These are phyloP conservation scores for Phengaris arion DNA, from an alignment of 2,888 invertebrate species.

Conservation along the genomic window DNA sequence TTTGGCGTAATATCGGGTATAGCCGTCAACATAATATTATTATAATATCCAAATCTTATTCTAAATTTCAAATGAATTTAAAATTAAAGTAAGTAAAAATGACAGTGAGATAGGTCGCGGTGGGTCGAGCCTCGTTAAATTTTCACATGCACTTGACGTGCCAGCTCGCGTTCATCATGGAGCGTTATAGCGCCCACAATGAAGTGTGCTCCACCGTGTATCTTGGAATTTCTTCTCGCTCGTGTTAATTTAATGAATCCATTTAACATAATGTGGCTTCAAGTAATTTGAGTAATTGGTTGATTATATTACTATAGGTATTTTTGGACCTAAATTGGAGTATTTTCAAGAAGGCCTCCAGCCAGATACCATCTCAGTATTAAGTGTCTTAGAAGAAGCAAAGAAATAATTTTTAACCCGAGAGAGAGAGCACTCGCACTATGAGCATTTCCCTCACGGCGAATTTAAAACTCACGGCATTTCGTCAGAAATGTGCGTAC, in stretches of 20 bases:
- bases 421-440: no score
- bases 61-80: background rate
- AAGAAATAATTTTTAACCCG: no score
- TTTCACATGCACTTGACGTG: constrained; percentile 78
- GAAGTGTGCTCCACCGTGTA: constrained; percentile 51
- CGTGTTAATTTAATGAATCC: constrained; percentile 26
- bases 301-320: background rate
- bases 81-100: constrained; percentile 39
- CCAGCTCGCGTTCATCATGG: constrained; percentile 78
- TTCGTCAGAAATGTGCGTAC: no score
- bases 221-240: constrained; percentile 33
- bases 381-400: no score
- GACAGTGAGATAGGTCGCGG: constrained; percentile 64
- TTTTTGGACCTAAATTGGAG: background rate
- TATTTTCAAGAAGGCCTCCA: background rate
- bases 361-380: background rate
- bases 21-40: no score
- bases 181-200: constrained; percentile 73
- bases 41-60: no score
- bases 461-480: no score
- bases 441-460: no score
- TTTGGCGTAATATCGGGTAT: no score
- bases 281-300: background rate
- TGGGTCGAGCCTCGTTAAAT: constrained; percentile 70
- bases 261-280: background rate